phyloP scores from a whole-genome alignment of 2,113 vertebrate species.

The Scolopax mira region DNA sequence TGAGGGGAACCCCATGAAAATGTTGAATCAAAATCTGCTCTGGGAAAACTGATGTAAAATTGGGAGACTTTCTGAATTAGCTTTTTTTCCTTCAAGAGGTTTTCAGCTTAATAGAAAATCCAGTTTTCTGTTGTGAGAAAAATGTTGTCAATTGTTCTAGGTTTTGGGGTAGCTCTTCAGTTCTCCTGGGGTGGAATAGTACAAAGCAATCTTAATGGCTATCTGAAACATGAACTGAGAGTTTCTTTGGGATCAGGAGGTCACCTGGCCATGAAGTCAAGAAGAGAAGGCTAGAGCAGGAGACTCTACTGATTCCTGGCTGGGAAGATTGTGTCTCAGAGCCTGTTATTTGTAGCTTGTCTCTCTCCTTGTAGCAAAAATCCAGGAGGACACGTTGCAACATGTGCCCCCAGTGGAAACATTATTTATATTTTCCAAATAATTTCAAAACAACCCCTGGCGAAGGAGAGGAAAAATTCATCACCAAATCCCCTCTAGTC shows the following conservation, averaged over 20 bases:
- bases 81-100: slow-evolving; percentile 25
- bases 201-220: neutral
- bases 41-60: slow-evolving; percentile 28
- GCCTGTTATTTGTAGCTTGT: neutral
- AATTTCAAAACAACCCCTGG: slow-evolving; percentile 7
- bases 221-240: neutral
- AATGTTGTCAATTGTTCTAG: slow-evolving; percentile 1
- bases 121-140: slow-evolving; percentile 20
- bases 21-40: neutral
- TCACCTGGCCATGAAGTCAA: neutral
- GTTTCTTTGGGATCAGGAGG: neutral
- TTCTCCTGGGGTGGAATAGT: neutral
- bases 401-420: slow-evolving; percentile 14
- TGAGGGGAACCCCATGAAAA: neutral
- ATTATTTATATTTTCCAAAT: slow-evolving; percentile 41
- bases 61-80: slow-evolving; percentile 3
- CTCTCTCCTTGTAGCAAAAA: neutral
- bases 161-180: neutral
- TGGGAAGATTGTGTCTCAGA: neutral
- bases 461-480: neutral
- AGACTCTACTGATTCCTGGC: neutral
- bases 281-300: neutral
- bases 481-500: neutral
- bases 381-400: neutral
- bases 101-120: slow-evolving; percentile 47